Evolutionary conservation across 2,113 vertebrate genomes (phyloP).

Genomic region (Apteryx mantelli): DNA sequence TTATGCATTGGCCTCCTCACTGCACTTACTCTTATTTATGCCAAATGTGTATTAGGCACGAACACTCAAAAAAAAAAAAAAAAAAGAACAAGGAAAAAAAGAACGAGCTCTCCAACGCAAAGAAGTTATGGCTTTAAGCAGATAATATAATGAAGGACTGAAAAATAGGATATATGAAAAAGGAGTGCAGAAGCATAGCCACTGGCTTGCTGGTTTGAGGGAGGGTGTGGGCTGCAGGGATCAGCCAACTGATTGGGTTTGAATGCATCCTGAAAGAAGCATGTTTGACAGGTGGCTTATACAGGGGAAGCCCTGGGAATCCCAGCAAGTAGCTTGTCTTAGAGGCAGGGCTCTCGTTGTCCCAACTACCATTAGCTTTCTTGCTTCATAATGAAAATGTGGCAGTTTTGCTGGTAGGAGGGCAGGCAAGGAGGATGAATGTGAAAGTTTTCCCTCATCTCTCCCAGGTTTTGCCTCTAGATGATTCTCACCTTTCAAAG

Average conservation of each 20-base stretch:
- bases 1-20: background rate
- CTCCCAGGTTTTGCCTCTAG: background rate
- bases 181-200: background rate
- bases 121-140: background rate
- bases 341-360: background rate
- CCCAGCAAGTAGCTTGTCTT: background rate
- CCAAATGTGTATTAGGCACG: background rate
- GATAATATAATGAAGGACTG: background rate
- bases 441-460: background rate
- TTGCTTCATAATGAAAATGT: background rate
- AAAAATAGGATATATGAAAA: background rate
- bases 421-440: background rate
- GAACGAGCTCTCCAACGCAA: background rate
- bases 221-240: background rate
- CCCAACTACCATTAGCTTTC: background rate
- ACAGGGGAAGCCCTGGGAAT: background rate
- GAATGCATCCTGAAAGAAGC: background rate
- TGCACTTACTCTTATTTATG: background rate
- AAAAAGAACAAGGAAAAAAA: background rate
- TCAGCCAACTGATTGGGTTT: background rate
- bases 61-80: background rate
- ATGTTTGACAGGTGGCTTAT: background rate
- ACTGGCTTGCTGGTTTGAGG: background rate
- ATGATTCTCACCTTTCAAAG: background rate
- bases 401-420: background rate